Percentiles rank a stretch among this genome's conserved stretches.
phyloP scores from a whole-genome alignment of 2,888 invertebrate genomes.

The Caenorhabditis afra region DNA sequence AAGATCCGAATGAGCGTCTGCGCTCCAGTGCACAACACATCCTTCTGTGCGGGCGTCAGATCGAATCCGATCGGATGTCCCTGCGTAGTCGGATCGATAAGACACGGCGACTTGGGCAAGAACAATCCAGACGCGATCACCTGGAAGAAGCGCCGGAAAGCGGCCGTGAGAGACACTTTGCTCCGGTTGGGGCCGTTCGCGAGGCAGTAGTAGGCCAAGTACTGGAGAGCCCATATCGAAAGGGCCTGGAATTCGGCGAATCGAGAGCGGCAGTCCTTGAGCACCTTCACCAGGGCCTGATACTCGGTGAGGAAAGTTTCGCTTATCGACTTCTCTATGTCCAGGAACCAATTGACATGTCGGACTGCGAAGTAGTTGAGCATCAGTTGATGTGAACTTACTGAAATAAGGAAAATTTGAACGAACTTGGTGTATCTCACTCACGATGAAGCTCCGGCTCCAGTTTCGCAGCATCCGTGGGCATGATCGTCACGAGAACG shows the following conservation, averaged over 20 bases:
- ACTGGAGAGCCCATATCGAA: slow-evolving; percentile 96
- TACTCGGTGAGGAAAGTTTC: slow-evolving; percentile 5
- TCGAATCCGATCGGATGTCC: slow-evolving; percentile 84
- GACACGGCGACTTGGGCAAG: slow-evolving; percentile 88
- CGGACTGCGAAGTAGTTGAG: slow-evolving; percentile 94
- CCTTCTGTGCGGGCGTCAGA: slow-evolving; percentile 92
- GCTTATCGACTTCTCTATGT: slow-evolving; percentile 83
- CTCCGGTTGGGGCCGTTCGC: slow-evolving; percentile 86
- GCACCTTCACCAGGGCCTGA: slow-evolving; percentile 87
- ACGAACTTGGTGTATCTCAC: slow-evolving; percentile 83
- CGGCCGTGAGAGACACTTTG: slow-evolving; percentile 92
- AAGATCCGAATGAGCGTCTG: slow-evolving; percentile 93
- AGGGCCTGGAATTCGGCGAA: slow-evolving; percentile 93
- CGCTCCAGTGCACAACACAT: slow-evolving; percentile 92
- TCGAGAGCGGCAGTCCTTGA: slow-evolving; percentile 92
- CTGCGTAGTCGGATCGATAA: slow-evolving; percentile 85
- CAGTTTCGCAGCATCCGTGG: slow-evolving; percentile 92
- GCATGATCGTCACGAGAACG: slow-evolving; percentile 93
- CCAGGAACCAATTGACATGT: slow-evolving; percentile 98
- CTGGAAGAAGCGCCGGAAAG: slow-evolving; percentile 91
- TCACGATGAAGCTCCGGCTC: slow-evolving; percentile 89
- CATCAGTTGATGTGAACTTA: slow-evolving; percentile 87
- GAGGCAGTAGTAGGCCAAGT: slow-evolving; percentile 88
- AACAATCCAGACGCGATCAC: slow-evolving; percentile 94
- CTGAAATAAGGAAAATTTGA: slow-evolving; percentile 80